A percentile compares a stretch with the other conserved stretches of the same genome.
Conservation (phyloP, 2,113 vertebrate genomes). For the Lutjanus erythropterus region DNA sequence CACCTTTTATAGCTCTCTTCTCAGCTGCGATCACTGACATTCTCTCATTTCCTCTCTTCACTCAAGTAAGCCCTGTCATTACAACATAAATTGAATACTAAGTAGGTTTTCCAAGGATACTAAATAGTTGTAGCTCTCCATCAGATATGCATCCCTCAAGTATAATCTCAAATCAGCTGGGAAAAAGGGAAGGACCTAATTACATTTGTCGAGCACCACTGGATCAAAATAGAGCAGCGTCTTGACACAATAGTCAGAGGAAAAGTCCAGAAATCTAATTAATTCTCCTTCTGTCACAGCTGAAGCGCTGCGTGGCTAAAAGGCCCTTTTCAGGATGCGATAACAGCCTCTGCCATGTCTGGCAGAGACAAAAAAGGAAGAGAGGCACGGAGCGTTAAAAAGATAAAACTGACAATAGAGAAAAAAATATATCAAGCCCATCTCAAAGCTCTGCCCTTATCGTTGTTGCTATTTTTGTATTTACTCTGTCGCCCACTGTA, state of each 20-base stretch:
- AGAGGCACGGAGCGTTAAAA: slow-evolving; percentile 65
- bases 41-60: slow-evolving; percentile 44
- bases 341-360: slow-evolving; percentile 73
- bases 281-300: slow-evolving; percentile 80
- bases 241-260: slow-evolving; percentile 79
- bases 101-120: slow-evolving; percentile 58
- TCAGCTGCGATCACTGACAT: slow-evolving; percentile 33
- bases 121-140: slow-evolving; percentile 66
- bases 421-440: slow-evolving; percentile 69
- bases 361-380: slow-evolving; percentile 73
- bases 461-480: slow-evolving; percentile 80
- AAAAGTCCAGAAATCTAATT: slow-evolving; percentile 83
- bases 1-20: slow-evolving; percentile 29
- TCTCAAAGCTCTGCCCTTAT: slow-evolving; percentile 74
- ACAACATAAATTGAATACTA: slow-evolving; percentile 63
- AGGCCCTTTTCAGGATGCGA: slow-evolving; percentile 74
- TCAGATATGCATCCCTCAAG: slow-evolving; percentile 76
- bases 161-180: slow-evolving; percentile 74
- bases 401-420: slow-evolving; percentile 80
- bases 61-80: slow-evolving; percentile 51
- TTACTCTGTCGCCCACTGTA: slow-evolving; percentile 69
- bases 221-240: slow-evolving; percentile 78
- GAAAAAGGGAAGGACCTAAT: slow-evolving; percentile 74
- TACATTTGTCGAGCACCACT: slow-evolving; percentile 77
- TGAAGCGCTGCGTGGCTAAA: slow-evolving; percentile 70